Base-by-base conservation (phyloP, 2,113 vertebrate species). In the Neotragus moschatus region DNA sequence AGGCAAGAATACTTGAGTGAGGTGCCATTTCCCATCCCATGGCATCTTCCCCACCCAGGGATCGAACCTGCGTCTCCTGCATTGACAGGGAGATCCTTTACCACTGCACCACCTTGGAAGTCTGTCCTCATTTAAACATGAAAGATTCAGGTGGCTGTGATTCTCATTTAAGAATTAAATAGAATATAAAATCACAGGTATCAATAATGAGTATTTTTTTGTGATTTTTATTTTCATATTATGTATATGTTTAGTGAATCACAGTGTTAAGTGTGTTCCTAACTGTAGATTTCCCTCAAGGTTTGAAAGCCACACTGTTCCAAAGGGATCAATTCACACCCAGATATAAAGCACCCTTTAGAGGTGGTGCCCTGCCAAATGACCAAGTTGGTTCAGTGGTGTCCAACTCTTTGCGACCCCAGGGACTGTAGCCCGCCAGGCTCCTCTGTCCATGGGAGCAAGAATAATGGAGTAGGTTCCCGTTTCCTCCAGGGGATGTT, bases 161-260 rank as follows among this genome's bases (percentile, higher is more conserved):
- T 88, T 84, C 39, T 77, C 79, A 60, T 33, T 66, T 80, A 85
- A 86, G n/a, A 86, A 93, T 70, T 77, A 88, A 84, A 63, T n/a
- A 61, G 33, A 56, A 47, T 84, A 47, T 43, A 80, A 58, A 93
- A 81, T 66, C 45, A 86, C 33, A 36, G 25, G n/a, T 51, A 36
- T 23, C 10, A 51, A 23, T 66, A 56, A 19, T 36, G 36, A 17
- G 8, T 11, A 88, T 30, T 84, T 45, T 86, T 36, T 30, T 61
- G 47, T 21, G 70, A 73, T 86, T 21, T 58, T 51, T 43, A 2
- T 36, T 94, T 82, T 75, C 19, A 70, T 1, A 58, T 82, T 93
- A 53, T 6, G 5, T 53, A 43, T 77, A 9, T n/a, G 15, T 53
- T 91, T 55, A 94, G 39, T 79, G 9, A 10, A 14, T 49, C 89